Conservation (phyloP, 2,888 invertebrate genomes). For the Drosophila ustulata region DNA sequence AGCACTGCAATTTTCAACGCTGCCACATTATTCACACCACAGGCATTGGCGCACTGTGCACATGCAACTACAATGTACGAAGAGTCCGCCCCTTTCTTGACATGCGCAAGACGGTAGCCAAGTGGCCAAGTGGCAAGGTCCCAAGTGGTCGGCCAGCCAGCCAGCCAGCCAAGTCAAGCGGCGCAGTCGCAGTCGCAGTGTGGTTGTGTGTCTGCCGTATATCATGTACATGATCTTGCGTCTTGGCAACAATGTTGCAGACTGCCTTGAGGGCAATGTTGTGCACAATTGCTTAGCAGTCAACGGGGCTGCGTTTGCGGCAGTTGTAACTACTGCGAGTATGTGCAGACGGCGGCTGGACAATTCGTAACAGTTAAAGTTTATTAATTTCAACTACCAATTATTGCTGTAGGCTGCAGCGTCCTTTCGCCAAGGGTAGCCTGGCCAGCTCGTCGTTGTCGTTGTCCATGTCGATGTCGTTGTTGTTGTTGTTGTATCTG, state of each 20-base stretch:
- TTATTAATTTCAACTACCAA: conserved; percentile 79
- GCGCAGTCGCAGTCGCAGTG: conserved; percentile 36
- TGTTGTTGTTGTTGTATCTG: not conserved
- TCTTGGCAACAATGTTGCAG: conserved; percentile 71
- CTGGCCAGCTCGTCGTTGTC: not conserved
- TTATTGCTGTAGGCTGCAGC: conserved; percentile 54
- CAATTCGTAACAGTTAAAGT: conserved; percentile 79
- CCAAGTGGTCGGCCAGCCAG: conserved; percentile 3
- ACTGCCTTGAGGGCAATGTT: conserved; percentile 51
- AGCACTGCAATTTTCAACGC: conserved; percentile 56
- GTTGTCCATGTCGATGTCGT: not conserved
- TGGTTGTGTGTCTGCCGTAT: conserved; percentile 39
- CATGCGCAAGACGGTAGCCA: conserved; percentile 68
- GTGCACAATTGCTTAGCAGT: conserved; percentile 62
- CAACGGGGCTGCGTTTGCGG: conserved; percentile 1
- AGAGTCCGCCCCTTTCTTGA: conserved; percentile 46
- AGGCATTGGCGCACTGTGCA: conserved; percentile 36
- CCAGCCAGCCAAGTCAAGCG: conserved; percentile 58
- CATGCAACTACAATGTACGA: conserved; percentile 36
- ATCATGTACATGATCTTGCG: conserved; percentile 57
- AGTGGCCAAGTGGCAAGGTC: conserved; percentile 51
- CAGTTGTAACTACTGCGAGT: conserved; percentile 20
- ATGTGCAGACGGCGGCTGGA: conserved; percentile 49
- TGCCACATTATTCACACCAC: conserved; percentile 73
- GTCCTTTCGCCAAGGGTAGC: conserved; percentile 49